Base-by-base conservation (phyloP, 2,113 vertebrate genomes). In the Penelope pileata region DNA sequence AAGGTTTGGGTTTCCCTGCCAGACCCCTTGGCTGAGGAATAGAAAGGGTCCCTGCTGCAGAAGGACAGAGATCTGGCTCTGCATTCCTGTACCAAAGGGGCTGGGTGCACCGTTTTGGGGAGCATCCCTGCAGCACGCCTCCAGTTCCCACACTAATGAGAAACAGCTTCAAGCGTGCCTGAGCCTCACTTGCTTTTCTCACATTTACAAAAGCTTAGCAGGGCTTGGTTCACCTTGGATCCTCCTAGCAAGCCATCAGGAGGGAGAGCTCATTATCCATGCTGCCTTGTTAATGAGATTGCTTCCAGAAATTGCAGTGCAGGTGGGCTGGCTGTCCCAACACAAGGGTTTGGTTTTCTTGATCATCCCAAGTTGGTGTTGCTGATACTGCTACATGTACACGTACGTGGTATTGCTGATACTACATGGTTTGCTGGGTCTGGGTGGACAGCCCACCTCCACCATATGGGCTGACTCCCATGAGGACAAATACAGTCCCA, bases 301-400 rank as follows among this genome's bases (percentile, higher is more conserved):
- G 6, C 40, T 60, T 45, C 59, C 54, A 82, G 68, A 74, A 60
- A 29, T 22, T 10, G 0, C 59, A 23, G 43, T 1, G 1, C 32
- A 72, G 43, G 10, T 56, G 40, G 60, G 34, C 27, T 0, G 0
- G 50, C 34, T 2, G 1, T 24, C 36, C 40, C 54, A 45, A 3
- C 6, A 1, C 29, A 19, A 45, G 43, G 26, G 16, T 11, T 74
- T 56, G 26, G 12, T 30, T 56, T 76, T 58, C 68, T 73, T 8
- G 34, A 19, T 63, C 32, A 5, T 45, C 7, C 21, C 3, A 1
- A 1, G 15, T 4, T 48, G 62, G 36, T 45, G 42, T 34, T 7
- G 1, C 26, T 1, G 1, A 5, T 36, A 30, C 36, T 50, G 9
- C n/a, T n/a, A n/a, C n/a, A n/a, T n/a, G n/a, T n/a, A n/a, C n/a